Base-by-base conservation (phyloP, 2,888 invertebrate species). In the Leptinotarsa peninsularis region DNA sequence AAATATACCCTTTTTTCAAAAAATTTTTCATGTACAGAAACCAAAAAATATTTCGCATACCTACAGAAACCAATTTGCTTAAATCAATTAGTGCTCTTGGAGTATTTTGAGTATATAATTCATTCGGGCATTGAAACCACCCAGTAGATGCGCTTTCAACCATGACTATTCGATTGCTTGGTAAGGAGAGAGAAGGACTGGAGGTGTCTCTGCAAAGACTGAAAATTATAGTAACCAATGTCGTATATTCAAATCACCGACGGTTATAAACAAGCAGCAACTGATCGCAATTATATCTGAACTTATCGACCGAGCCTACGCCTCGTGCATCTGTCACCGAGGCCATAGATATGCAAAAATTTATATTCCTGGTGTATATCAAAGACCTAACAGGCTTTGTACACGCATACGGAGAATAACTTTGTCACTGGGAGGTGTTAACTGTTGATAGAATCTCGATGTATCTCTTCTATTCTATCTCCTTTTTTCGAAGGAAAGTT, bases 231-330 rank as follows among this genome's bases (percentile, higher is more conserved):
- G 81, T 74, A 72, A 76, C 73, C 76, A 73, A 72, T 74, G 80
- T 79, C 79, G 78, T 83, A 83, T 83, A 83, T 83, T 84, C 81
- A 84, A 83, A 84, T 84, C 67, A 81, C 80, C 78, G 81, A 77
- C 77, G 77, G 82, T 78, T 81, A 84, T 84, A 84, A 84, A 84
- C 82, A 81, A 82, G 82, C 81, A 78, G 77, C 81, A 79, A 77
- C 82, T 81, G 81, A 81, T 81, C 80, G 81, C 80, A 80, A 81
- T 80, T 80, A 80, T 80, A 82, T 81, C 80, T 79, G 80, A 81
- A 81, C 80, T 81, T 79, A 79, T 79, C 77, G 77, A 21, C 49
- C 58, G 69, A 58, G 69, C 56, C 69, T 70, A 70, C 69, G 69
- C 69, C 63, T 70, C 69, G 43, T 58, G 70, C 70, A 60, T 70